A percentile compares a stretch with the other conserved stretches of the same genome.
Evolutionary conservation across 2,113 vertebrate species (phyloP).

Genomic region (Zosterops pallidus): DNA sequence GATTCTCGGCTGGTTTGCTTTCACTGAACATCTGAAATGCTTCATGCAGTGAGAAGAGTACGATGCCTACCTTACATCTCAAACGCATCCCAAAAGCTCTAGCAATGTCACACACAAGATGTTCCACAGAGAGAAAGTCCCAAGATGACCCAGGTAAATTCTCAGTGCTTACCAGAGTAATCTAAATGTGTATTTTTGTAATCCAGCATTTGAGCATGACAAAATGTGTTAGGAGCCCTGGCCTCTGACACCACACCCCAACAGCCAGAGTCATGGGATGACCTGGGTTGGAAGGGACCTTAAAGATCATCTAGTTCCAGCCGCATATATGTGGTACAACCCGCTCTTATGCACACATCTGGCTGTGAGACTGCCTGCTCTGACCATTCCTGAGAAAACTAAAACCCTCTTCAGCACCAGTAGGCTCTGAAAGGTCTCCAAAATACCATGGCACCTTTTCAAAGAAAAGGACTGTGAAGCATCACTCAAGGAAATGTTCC

Average conservation of each 20-base stretch:
- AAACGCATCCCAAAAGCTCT: background rate
- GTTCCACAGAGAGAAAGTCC: background rate
- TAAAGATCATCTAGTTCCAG: background rate
- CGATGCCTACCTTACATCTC: background rate
- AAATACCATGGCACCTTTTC: background rate
- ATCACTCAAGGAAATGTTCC: background rate
- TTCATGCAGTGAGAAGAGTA: background rate
- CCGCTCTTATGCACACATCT: background rate
- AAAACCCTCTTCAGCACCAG: background rate
- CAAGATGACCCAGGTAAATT: background rate
- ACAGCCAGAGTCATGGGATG: background rate
- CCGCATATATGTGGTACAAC: background rate
- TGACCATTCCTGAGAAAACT: background rate
- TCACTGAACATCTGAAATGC: accelerated
- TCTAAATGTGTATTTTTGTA: background rate
- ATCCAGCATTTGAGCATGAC: background rate
- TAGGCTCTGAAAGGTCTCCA: background rate
- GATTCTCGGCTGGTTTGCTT: background rate
- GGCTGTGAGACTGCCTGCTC: background rate
- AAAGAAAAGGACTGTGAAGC: background rate
- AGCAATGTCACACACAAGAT: background rate
- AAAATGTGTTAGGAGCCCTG: background rate
- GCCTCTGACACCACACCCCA: background rate
- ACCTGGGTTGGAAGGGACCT: background rate
- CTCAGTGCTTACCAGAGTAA: background rate